These are phyloP conservation scores for Grus americana DNA, from an alignment of 2,113 vertebrate genomes.

Conservation along the genomic window DNA sequence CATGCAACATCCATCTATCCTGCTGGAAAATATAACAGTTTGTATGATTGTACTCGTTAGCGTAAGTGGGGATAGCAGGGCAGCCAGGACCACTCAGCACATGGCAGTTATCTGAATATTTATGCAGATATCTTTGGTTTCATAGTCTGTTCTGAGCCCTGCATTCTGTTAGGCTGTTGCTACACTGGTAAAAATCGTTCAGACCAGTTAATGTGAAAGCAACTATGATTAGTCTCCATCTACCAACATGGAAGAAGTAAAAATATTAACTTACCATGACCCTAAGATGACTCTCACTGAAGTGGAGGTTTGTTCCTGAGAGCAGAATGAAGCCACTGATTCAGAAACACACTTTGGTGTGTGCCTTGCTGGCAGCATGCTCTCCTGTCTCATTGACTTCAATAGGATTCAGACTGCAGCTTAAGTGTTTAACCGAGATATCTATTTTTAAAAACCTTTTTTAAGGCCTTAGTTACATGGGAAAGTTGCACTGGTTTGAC, in stretches of 20 bases:
- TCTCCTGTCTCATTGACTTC: neutral
- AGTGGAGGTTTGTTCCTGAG: neutral
- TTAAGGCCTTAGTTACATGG: neutral
- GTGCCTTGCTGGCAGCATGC: neutral
- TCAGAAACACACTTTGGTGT: neutral
- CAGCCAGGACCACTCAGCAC: neutral
- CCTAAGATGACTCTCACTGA: neutral
- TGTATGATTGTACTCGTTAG: no score
- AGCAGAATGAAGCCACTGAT: neutral
- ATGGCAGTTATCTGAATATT: neutral
- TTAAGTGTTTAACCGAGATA: neutral
- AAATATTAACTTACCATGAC: neutral
- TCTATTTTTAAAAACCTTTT: neutral
- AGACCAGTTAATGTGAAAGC: neutral
- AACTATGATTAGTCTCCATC: neutral
- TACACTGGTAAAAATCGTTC: neutral
- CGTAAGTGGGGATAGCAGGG: neutral
- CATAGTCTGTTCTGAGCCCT: neutral
- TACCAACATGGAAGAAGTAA: neutral
- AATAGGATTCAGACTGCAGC: neutral
- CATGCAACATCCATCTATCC: neutral
- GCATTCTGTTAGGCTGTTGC: neutral
- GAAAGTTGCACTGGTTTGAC: neutral
- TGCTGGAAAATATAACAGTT: neutral
- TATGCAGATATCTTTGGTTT: neutral